Evolutionary conservation across 2,888 invertebrate genomes (phyloP).

Genomic region (Phanerotoma sp.): DNA sequence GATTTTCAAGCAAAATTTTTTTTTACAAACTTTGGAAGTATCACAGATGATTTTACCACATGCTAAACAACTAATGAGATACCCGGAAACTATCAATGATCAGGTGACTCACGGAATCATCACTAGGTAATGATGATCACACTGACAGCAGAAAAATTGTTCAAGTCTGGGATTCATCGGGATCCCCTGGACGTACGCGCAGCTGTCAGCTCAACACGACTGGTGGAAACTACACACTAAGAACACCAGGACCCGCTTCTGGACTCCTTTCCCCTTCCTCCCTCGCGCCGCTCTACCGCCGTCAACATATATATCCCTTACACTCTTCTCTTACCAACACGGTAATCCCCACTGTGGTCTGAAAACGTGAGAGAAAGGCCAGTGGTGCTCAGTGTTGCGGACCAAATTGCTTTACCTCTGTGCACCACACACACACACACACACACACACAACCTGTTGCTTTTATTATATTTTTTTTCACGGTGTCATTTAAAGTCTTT

Average conservation of each 20-base stretch:
- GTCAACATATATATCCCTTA: neutral
- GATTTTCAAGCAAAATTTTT: too few species aligned
- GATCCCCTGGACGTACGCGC: too few species aligned
- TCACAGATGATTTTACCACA: constrained; percentile 5
- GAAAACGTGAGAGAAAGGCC: constrained; percentile 51
- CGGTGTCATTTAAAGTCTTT: too few species aligned
- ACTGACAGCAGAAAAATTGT: too few species aligned
- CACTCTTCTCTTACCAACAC: constrained; percentile 15
- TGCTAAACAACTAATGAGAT: neutral
- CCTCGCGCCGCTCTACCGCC: neutral
- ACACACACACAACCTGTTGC: neutral
- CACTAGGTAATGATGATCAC: neutral
- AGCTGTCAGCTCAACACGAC: too few species aligned
- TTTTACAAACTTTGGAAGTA: constrained; percentile 1
- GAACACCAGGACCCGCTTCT: neutral
- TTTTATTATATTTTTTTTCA: too few species aligned
- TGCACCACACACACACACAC: too few species aligned
- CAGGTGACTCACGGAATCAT: neutral
- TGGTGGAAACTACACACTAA: too few species aligned
- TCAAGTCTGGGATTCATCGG: too few species aligned
- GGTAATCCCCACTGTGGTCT: constrained; percentile 34
- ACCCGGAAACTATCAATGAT: neutral
- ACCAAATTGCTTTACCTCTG: constrained; percentile 21
- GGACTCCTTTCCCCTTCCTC: neutral
- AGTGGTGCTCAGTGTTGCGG: constrained; percentile 46